A percentile compares a stretch with the other conserved stretches of the same genome.
Conservation (phyloP, 2,113 vertebrate species). For the Psammodynastes pulverulentus region DNA sequence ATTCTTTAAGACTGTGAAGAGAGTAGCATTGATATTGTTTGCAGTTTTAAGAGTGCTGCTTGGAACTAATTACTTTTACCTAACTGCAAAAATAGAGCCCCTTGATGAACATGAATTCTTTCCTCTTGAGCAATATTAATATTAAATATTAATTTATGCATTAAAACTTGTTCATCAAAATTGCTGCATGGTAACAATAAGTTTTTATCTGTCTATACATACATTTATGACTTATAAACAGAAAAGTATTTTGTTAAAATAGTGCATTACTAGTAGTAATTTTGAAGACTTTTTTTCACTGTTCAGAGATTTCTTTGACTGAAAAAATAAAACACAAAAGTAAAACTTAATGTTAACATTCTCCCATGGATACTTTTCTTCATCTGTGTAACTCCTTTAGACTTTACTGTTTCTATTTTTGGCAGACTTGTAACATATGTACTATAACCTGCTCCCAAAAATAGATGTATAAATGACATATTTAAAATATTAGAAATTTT, state of each 20-base stretch:
- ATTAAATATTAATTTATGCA: background rate
- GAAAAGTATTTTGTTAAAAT: background rate
- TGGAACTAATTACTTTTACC: background rate
- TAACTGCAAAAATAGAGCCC: background rate
- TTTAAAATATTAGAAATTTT: constrained; percentile 7
- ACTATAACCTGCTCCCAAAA: background rate
- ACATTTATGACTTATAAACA: background rate
- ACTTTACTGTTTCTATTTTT: background rate
- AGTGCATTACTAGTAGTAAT: background rate
- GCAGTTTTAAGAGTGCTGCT: background rate
- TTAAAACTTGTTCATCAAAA: background rate
- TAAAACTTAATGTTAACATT: background rate
- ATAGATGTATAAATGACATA: background rate
- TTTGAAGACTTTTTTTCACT: background rate
- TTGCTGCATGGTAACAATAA: background rate
- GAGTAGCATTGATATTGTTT: background rate
- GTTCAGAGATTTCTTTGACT: background rate
- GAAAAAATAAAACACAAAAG: background rate
- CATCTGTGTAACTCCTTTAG: background rate
- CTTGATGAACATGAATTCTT: background rate
- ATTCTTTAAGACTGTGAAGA: too few species aligned
- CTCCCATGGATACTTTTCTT: background rate
- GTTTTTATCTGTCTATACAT: background rate
- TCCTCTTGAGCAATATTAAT: background rate
- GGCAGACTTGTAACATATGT: background rate